Evolutionary conservation across 1,140 invertebrate species (phyloP), one percentile per base, ranked within the genome.

Genomic region (Daktulosphaira vitifoliae): DNA sequence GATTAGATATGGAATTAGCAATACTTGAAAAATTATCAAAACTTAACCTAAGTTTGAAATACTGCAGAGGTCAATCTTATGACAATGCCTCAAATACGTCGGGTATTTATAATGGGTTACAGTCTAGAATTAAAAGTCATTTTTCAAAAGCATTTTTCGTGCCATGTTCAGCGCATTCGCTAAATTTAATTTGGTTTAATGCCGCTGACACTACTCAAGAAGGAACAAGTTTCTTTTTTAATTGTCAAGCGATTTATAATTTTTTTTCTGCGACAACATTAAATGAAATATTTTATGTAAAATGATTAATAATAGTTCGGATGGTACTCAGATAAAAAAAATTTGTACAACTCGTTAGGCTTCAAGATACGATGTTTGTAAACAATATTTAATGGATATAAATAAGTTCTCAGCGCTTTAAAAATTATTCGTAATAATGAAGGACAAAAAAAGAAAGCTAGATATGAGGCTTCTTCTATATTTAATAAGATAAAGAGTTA

Each of bases 121-220:
- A 73, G 68, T 67, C 74, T 68, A 65, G 67, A 67, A 74, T 76
- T 65, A 67, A 71, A 65, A 67, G 69, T 65, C 68, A 65, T 62
- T 71, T 70, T 70, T 50, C 68, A 25, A 65, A 64, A 66, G 71
- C 71, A 33, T 37, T 48, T 53, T 74, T 66, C 66, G 68, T 69
- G 44, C 71, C 68, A 68, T 74, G 70, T 70, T 72, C 70, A 68
- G 74, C 68, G 65, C 71, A 71, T 69, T 70, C 51, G 68, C 70
- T 76, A 65, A 76, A 71, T 67, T 67, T 71, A 56, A 71, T 71
- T 67, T 68, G 68, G 16, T 65, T 68, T 65, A 68, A 68, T 70
- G 71, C 71, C 15, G 72, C 70, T 62, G 71, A 75, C 33, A 50
- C 68, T 33, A 51, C 68, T 67, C 33, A 53, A 51, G 49, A 51